Base-by-base conservation (phyloP, 2,797 vertebrate species). In the Yasuhikotakia modesta region DNA sequence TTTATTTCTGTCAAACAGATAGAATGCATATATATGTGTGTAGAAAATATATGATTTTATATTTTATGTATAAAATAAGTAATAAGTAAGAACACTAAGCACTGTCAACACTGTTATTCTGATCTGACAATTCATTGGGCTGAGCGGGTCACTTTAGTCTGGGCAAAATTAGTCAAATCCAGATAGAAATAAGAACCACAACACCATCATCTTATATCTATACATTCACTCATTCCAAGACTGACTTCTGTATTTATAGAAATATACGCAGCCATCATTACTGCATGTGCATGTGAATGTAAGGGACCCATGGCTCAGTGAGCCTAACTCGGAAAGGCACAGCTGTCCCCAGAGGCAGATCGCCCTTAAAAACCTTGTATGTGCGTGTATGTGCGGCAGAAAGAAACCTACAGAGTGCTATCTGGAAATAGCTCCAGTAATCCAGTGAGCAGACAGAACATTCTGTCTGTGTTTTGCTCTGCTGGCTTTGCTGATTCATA, bases 391-490 rank as follows among this genome's bases (percentile, higher is more conserved):
- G 66, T 65, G 60, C 46, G 76, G 60, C 57, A 64, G 69, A 76
- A 72, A 61, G 30, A 85, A 79, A 70, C n/a, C 73, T 70, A 79
- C 75, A 85, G 79, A 79, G 63, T 50, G 70, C 61, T 76, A 60
- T 83, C 85, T 86, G 76, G 66, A 88, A 88, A 87, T 88, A 87
- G 86, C 81, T 74, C 32, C 73, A 66, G 85, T 88, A 88, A 87
- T 88, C 86, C 87, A 81, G 70, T 45, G 69, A 77, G 65, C 84
- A 86, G 86, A 88, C 87, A 85, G 85, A 83, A 78, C 70, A 78
- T 84, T 86, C 84, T 77, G 80, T 84, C 86, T 81, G 73, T 73
- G 71, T 81, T 78, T 81, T 70, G 17, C 79, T 84, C 76, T 79
- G 81, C 72, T 83, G 52, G 81, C 83, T 86, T 83, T 82, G 75